Base-by-base conservation (phyloP, 2,888 invertebrate genomes). In the Stenchaetothrips biformis region DNA sequence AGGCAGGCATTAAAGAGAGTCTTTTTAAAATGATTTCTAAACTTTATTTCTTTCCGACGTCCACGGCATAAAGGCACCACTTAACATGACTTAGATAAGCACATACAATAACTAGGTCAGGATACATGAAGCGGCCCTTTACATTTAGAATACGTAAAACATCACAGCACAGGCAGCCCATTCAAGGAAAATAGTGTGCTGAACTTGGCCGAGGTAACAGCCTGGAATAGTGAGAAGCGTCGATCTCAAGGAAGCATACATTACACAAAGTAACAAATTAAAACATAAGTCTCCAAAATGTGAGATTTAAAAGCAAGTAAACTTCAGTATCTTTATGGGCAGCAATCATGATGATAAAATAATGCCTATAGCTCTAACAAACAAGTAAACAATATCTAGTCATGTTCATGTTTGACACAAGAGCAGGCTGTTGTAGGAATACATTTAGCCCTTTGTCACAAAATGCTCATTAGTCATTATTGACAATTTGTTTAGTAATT, bases 71-170 rank as follows among this genome's bases (percentile, higher is more conserved):
- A 18, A 21, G 67, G 25, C 25, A 74, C 67, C 18, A 74, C 67
- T 74, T 25, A 74, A 74, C 67, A 74, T 74, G 67, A 74, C 67
- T 74, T 74, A 74, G 67, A 74, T 53, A 74, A 74, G 67, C 21
- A 74, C 67, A 74, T 8, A 74, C 67, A 74, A 74, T 21, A 59
- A 25, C 21, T 25, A 74, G 25, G 13, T 74, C 11, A 74, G 11
- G 67, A 74, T 25, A 25, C 21, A 74, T 59, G 18, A 18, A 59
- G 18, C 18, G 59, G 59, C 18, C 67, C 67, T 25, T 25, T 74
- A 25, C 25, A 25, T 25, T 74, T 21, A 21, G 1, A 53, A 25
- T 74, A 11, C 21, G 25, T 25, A 74, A 21, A 74, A 25, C 67
- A 74, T 74, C 67, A 74, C 67, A 74, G 67, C 67, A 25, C 25